These are phyloP conservation scores for Oxytorus armatus DNA, from an alignment of 2,888 invertebrate genomes.

Conservation along the genomic window DNA sequence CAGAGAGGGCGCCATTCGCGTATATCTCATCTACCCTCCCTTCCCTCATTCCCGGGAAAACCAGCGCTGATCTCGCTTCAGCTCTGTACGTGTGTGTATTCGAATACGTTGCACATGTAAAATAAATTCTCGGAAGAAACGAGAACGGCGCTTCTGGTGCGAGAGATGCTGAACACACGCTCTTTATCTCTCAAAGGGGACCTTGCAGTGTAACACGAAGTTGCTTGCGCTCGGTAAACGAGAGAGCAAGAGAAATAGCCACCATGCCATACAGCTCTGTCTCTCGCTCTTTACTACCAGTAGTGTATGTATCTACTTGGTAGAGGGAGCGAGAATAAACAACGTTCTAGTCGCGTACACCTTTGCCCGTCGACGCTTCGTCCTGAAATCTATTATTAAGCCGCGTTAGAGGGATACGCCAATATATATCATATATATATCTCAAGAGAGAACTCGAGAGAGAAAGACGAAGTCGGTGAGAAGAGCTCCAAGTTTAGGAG, in stretches of 20 bases:
- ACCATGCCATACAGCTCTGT: constrained; percentile 25
- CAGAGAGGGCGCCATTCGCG: constrained; percentile 11
- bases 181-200: constrained; percentile 53
- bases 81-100: constrained; percentile 43
- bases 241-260: constrained; percentile 24
- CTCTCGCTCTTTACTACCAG: constrained; percentile 25
- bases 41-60: constrained; percentile 28
- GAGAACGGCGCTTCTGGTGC: constrained; percentile 61
- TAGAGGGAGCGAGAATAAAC: constrained; percentile 47
- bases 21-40: constrained; percentile 45
- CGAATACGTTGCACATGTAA: constrained; percentile 70
- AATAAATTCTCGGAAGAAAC: constrained; percentile 72
- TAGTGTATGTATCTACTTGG: constrained; percentile 52
- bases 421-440: constrained; percentile 11
- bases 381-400: constrained; percentile 77
- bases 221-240: constrained; percentile 55
- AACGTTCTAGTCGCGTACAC: constrained; percentile 56
- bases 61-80: constrained; percentile 59
- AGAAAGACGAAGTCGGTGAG: constrained; percentile 58
- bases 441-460: constrained; percentile 46
- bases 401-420: constrained; percentile 60
- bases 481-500: constrained; percentile 73
- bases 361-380: constrained; percentile 66
- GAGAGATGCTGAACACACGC: constrained; percentile 60
- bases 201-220: constrained; percentile 41